Conservation (phyloP, 2,113 vertebrate species). For the Oreocharis arfaki region DNA sequence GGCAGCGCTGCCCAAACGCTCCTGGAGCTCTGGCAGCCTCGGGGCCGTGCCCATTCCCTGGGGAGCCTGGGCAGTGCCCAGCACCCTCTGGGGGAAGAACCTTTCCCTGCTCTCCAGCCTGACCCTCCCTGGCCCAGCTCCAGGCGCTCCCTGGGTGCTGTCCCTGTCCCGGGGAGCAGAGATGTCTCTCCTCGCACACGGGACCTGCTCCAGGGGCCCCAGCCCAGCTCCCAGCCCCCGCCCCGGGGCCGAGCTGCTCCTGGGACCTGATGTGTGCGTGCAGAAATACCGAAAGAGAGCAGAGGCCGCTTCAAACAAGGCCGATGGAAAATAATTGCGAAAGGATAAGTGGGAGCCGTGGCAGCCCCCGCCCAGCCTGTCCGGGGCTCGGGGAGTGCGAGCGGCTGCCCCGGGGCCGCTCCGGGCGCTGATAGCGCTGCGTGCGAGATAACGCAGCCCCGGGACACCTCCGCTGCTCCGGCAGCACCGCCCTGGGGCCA, state of each 20-base stretch:
- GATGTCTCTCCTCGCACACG: no score
- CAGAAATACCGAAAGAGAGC: background rate
- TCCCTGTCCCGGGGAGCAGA: background rate
- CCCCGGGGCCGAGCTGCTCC: background rate
- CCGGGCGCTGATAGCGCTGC: background rate
- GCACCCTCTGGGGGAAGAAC: background rate
- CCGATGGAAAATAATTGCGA: background rate
- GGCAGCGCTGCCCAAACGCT: background rate
- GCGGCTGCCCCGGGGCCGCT: background rate
- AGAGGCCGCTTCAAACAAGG: no score
- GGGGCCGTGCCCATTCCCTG: background rate
- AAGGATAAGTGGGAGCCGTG: background rate
- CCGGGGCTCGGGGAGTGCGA: background rate
- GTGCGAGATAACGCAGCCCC: accelerated
- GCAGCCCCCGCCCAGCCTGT: background rate
- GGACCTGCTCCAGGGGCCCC: background rate
- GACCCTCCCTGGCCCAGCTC: background rate
- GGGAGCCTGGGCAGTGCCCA: background rate
- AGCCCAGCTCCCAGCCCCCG: accelerated
- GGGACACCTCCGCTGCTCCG: accelerated
- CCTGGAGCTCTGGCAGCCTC: background rate
- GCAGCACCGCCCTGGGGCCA: background rate
- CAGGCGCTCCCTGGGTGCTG: background rate
- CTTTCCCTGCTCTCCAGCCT: accelerated
- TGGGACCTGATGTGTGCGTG: accelerated